phyloP scores from a whole-genome alignment of 2,797 vertebrate genomes.

The Eptatretus atami region DNA sequence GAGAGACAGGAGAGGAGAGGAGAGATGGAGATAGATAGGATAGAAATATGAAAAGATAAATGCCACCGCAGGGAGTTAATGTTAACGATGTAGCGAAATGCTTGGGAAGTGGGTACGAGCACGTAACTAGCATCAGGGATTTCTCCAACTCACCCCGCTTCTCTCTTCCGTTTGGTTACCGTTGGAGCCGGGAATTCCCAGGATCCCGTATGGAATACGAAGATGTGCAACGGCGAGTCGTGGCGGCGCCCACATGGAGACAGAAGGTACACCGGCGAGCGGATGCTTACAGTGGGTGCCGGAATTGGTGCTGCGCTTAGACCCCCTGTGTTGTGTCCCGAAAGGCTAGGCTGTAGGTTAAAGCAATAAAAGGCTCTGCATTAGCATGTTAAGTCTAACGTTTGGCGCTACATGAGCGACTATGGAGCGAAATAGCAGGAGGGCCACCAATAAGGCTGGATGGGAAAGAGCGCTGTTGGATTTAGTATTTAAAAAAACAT shows the following conservation, averaged over 20 bases:
- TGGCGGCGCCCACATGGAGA: conserved; percentile 89
- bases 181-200: conserved; percentile 94
- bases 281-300: conserved; percentile 25
- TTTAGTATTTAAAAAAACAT: too few species aligned
- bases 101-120: neutral
- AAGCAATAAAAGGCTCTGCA: too few species aligned
- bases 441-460: too few species aligned
- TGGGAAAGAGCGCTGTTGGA: too few species aligned
- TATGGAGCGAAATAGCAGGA: too few species aligned
- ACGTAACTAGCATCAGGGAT: neutral
- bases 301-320: too few species aligned
- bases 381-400: too few species aligned
- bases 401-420: too few species aligned
- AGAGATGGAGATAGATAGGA: neutral
- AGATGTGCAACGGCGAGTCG: conserved; percentile 85
- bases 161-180: conserved; percentile 97
- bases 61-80: neutral
- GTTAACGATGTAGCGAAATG: neutral
- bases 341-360: too few species aligned
- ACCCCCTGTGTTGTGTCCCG: too few species aligned
- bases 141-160: conserved; percentile 56
- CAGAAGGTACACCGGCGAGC: conserved; percentile 67
- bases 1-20: neutral
- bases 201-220: conserved; percentile 92
- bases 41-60: neutral